Evolutionary conservation across 1,140 invertebrate species (phyloP).

Genomic region (Penaeus chinensis): DNA sequence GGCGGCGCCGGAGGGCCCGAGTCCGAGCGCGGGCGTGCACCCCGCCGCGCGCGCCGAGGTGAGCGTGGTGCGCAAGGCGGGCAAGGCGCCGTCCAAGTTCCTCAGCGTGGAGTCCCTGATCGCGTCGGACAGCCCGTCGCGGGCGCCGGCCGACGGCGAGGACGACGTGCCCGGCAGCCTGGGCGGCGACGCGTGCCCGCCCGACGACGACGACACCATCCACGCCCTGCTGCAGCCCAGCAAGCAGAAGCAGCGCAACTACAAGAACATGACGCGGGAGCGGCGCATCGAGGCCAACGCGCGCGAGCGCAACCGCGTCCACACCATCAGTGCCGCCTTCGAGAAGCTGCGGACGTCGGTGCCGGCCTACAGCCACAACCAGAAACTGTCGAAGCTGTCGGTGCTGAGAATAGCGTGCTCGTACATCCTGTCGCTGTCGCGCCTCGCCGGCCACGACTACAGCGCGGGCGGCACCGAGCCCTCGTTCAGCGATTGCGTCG

Average conservation of each 20-base stretch:
- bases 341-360: slow-evolving; percentile 86
- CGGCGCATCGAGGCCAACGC: slow-evolving; percentile 93
- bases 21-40: slow-evolving; percentile 16
- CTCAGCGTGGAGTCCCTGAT: slow-evolving; percentile 64
- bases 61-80: slow-evolving; percentile 40
- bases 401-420: slow-evolving; percentile 91
- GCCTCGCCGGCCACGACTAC: slow-evolving; percentile 77
- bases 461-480: slow-evolving; percentile 70
- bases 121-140: slow-evolving; percentile 34
- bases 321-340: slow-evolving; percentile 94
- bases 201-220: slow-evolving; percentile 34
- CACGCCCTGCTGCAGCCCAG: slow-evolving; percentile 55
- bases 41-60: slow-evolving; percentile 26
- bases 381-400: slow-evolving; percentile 91
- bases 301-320: slow-evolving; percentile 88
- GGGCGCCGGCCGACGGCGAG: slow-evolving; percentile 14
- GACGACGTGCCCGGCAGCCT: slow-evolving; percentile 15
- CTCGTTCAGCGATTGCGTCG: slow-evolving; percentile 81
- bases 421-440: slow-evolving; percentile 86
- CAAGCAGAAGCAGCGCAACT: slow-evolving; percentile 81
- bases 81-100: slow-evolving; percentile 57
- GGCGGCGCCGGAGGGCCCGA: slow-evolving; percentile 43
- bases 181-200: not conserved
- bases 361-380: slow-evolving; percentile 91
- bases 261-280: slow-evolving; percentile 95